phyloP scores from a whole-genome alignment of 1,140 invertebrate genomes.

The Homalodisca vitripennis region DNA sequence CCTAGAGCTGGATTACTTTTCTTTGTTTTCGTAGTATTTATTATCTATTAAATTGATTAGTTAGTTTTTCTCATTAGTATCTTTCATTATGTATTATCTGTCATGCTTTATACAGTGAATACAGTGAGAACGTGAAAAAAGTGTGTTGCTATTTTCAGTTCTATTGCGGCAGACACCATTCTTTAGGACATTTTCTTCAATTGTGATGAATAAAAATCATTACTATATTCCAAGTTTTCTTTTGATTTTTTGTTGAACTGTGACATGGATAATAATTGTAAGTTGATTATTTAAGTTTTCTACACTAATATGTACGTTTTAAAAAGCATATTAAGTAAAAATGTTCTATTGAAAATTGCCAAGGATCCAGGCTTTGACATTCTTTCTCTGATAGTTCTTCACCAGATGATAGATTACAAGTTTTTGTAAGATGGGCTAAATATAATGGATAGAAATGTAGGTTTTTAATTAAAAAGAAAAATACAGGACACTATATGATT shows the following conservation, averaged over 20 bases:
- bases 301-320: not conserved
- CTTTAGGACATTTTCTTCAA: not conserved
- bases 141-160: constrained; percentile 34
- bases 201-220: not conserved
- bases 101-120: not conserved
- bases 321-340: not conserved
- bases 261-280: not conserved
- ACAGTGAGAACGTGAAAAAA: constrained; percentile 46
- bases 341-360: not conserved
- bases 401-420: no score
- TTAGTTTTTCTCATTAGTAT: constrained; percentile 47
- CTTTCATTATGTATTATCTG: not conserved
- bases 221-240: constrained; percentile 42
- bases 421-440: no score
- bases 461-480: no score
- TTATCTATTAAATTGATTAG: constrained; percentile 50
- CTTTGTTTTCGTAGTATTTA: constrained; percentile 49
- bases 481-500: no score
- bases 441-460: no score
- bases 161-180: constrained; percentile 21
- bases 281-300: not conserved
- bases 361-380: not conserved
- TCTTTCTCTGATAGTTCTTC: no score
- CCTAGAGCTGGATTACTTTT: constrained; percentile 54
- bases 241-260: not conserved